Percentiles rank a stretch among this genome's conserved stretches.
Evolutionary conservation across 2,888 invertebrate genomes (phyloP).

Genomic region (Lycaena phlaeas): DNA sequence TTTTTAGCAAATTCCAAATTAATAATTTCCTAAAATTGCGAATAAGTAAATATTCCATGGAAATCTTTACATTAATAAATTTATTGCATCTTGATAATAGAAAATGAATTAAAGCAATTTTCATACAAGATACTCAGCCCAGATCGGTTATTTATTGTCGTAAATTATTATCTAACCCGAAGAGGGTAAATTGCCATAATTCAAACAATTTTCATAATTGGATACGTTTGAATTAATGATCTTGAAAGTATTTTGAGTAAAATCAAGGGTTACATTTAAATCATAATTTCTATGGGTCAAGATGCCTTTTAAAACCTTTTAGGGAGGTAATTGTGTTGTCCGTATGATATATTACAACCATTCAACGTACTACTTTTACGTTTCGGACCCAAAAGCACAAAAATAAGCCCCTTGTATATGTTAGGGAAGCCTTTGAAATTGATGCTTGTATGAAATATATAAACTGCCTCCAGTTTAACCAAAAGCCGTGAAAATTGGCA

Average conservation of each 20-base stretch:
- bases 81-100: slow-evolving; percentile 6
- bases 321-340: background rate
- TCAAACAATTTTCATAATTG: slow-evolving; percentile 8
- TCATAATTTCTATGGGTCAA: slow-evolving; percentile 1
- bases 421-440: too few species aligned
- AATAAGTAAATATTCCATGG: slow-evolving; percentile 2
- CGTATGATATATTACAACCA: background rate
- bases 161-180: slow-evolving; percentile 6
- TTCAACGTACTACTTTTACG: too few species aligned
- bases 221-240: slow-evolving; percentile 4
- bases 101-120: slow-evolving; percentile 6
- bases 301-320: background rate
- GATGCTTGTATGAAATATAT: too few species aligned
- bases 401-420: too few species aligned
- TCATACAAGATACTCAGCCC: slow-evolving; percentile 5
- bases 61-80: background rate
- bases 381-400: too few species aligned
- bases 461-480: too few species aligned
- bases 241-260: slow-evolving; percentile 4
- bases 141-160: slow-evolving; percentile 8
- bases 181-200: slow-evolving; percentile 8
- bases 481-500: too few species aligned
- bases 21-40: background rate
- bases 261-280: slow-evolving; percentile 2
- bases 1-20: too few species aligned